phyloP scores from a whole-genome alignment of 1,140 invertebrate species.

The Macrocentrus cingulum region DNA sequence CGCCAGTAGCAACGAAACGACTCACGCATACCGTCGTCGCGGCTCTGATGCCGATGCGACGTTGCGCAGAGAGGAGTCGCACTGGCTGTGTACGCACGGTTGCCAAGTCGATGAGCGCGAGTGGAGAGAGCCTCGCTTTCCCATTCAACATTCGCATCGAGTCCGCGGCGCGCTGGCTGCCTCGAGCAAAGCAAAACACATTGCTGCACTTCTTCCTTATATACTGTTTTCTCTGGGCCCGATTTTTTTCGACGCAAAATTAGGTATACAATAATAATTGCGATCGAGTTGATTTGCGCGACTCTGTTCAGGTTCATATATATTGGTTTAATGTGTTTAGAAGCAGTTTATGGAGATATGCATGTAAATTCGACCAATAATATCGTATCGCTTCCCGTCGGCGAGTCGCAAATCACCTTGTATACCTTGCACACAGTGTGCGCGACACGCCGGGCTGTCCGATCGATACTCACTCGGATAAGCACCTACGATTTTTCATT shows the following conservation, averaged over 20 bases:
- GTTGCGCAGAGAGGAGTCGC: conserved; percentile 22
- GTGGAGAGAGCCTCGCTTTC: conserved; percentile 10
- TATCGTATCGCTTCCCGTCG: conserved; percentile 27
- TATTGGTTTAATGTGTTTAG: too few relatives aligned
- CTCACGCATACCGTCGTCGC: not conserved
- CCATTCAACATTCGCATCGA: conserved; percentile 8
- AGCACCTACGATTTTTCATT: conserved; percentile 32
- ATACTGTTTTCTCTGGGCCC: too few relatives aligned
- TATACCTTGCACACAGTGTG: conserved; percentile 25
- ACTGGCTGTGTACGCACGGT: conserved; percentile 19
- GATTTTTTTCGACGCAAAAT: too few relatives aligned
- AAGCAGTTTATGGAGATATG: not conserved
- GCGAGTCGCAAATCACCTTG: conserved; percentile 32
- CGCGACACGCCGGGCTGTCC: conserved; percentile 10
- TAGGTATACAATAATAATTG: too few relatives aligned
- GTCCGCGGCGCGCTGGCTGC: not conserved
- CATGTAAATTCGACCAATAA: conserved; percentile 26
- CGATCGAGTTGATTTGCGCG: too few relatives aligned
- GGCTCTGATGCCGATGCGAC: conserved; percentile 22
- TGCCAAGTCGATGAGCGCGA: conserved; percentile 22
- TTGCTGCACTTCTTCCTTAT: too few relatives aligned
- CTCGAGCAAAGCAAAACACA: not conserved
- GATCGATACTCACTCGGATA: conserved; percentile 31
- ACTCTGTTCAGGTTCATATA: too few relatives aligned
- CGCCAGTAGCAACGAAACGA: conserved; percentile 1